Conservation (phyloP, 1,140 invertebrate genomes). For the Saxidomus purpurata region DNA sequence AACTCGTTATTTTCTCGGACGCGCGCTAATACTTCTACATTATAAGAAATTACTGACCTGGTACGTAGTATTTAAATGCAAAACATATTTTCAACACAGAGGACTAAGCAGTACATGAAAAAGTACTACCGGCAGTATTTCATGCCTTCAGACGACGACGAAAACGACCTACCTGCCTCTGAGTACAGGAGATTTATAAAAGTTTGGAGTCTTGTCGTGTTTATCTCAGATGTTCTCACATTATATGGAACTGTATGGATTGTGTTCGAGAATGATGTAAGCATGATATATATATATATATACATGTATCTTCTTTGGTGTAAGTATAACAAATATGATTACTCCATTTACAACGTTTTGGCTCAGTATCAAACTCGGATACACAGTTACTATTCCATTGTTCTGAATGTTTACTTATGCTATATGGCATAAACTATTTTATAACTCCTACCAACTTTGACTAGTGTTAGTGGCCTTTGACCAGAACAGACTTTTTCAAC, state of each 20-base stretch:
- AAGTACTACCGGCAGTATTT: constrained; percentile 27
- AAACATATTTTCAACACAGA: too few relatives aligned
- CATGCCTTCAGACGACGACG: neutral
- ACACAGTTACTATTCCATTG: too few relatives aligned
- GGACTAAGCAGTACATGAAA: too few relatives aligned
- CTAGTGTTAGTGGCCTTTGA: too few relatives aligned
- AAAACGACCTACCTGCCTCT: neutral
- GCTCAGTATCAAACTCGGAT: too few relatives aligned
- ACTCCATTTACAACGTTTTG: neutral
- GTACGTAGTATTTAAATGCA: too few relatives aligned
- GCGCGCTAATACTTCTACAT: too few relatives aligned
- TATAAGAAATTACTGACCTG: too few relatives aligned
- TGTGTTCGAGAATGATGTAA: constrained; percentile 12
- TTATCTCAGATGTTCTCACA: constrained; percentile 7
- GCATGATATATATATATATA: neutral
- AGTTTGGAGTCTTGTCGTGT: constrained; percentile 10
- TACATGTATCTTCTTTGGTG: neutral
- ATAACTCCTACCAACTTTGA: too few relatives aligned
- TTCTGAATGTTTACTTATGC: neutral
- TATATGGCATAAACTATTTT: neutral
- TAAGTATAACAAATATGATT: neutral
- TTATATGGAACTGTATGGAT: neutral
- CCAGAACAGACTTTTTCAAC: too few relatives aligned
- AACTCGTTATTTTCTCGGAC: too few relatives aligned
- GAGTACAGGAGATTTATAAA: constrained; percentile 44